phyloP scores from a whole-genome alignment of 2,797 vertebrate genomes.

The Galaxias olidus region DNA sequence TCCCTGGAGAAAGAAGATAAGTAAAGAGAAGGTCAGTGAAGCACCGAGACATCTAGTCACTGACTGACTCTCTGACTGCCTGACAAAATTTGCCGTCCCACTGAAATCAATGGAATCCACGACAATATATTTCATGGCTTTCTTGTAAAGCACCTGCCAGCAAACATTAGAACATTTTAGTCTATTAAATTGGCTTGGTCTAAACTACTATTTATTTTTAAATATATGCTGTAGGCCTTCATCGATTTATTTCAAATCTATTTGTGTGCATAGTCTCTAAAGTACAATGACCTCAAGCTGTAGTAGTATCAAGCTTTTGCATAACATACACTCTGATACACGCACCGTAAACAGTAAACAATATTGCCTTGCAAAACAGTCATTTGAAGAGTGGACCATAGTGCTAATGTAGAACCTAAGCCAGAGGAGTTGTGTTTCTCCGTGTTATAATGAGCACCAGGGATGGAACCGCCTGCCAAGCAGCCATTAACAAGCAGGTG shows the following conservation, averaged over 20 bases:
- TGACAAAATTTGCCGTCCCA: too few relatives aligned
- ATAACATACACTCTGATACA: neutral
- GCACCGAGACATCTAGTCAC: slow-evolving; percentile 45
- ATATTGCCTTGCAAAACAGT: slow-evolving; percentile 6
- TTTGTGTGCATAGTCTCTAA: too few relatives aligned
- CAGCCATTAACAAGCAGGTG: slow-evolving; percentile 43
- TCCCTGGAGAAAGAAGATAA: slow-evolving; percentile 59
- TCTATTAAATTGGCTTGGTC: too few relatives aligned
- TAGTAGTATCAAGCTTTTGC: too few relatives aligned
- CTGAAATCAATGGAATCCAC: slow-evolving; percentile 43
- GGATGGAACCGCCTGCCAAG: slow-evolving; percentile 25
- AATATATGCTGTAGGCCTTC: too few relatives aligned
- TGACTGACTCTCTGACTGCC: too few relatives aligned
- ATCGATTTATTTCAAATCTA: too few relatives aligned
- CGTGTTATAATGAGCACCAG: slow-evolving; percentile 22
- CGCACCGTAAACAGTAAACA: neutral
- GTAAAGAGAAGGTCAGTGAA: slow-evolving; percentile 61
- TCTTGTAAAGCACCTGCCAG: too few relatives aligned
- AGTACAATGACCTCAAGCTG: too few relatives aligned
- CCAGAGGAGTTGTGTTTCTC: slow-evolving; percentile 1
- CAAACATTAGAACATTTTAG: too few relatives aligned
- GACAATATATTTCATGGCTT: slow-evolving; percentile 14
- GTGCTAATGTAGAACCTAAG: neutral
- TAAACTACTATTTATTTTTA: too few relatives aligned
- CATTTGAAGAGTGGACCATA: neutral